A percentile compares a stretch with the other conserved stretches of the same genome.
These are phyloP conservation scores for Orthosia cruda DNA, from an alignment of 2,888 invertebrate species.

Conservation along the genomic window DNA sequence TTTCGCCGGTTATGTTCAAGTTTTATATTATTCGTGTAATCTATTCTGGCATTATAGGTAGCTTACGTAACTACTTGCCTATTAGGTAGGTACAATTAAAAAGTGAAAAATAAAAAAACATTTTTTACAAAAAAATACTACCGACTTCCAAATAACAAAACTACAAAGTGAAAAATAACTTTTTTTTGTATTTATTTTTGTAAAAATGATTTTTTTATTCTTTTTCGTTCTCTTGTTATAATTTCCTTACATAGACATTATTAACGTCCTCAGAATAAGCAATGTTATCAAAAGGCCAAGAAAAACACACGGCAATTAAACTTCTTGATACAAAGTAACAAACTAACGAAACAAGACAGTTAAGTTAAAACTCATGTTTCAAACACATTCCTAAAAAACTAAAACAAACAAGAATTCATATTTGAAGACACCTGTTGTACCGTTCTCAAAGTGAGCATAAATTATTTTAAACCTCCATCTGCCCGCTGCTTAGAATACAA, in stretches of 20 bases:
- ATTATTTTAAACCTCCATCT: constrained; percentile 69
- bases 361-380: constrained; percentile 1
- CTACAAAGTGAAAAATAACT: too few species aligned
- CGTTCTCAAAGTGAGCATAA: constrained; percentile 49
- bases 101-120: too few species aligned
- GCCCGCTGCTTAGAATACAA: constrained; percentile 64
- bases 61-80: too few species aligned
- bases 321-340: constrained; percentile 4
- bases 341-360: constrained; percentile 6
- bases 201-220: too few species aligned
- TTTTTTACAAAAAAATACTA: too few species aligned
- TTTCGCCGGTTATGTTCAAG: too few species aligned
- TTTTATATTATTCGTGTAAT: too few species aligned
- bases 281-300: background rate
- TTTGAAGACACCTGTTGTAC: constrained; percentile 63
- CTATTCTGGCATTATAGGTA: too few species aligned
- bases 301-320: background rate
- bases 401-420: constrained; percentile 45
- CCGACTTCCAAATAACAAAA: too few species aligned
- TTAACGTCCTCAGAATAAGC: background rate
- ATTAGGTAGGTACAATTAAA: too few species aligned
- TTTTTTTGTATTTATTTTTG: too few species aligned
- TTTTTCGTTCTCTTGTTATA: background rate
- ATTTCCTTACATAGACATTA: background rate
- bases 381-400: constrained; percentile 38